Evolutionary conservation across 1,140 invertebrate genomes (phyloP).

Genomic region (Drosophila simulans): DNA sequence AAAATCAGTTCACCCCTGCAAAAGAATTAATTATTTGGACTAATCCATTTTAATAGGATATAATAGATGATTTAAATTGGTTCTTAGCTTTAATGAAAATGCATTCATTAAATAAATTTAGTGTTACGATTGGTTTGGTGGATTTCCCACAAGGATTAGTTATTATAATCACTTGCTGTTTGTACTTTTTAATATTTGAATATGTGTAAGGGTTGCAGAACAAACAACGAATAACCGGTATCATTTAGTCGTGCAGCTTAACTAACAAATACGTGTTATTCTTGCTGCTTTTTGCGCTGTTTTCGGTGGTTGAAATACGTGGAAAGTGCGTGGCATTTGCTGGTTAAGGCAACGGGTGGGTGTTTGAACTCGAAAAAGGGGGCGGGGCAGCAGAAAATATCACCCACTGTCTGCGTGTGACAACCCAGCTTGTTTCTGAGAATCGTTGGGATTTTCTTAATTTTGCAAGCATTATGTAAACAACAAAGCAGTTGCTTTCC

Average conservation of each 20-base stretch:
- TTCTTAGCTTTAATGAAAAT: not conserved
- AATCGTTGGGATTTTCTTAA: constrained; percentile 2
- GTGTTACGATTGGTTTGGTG: too few species aligned
- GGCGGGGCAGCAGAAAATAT: constrained; percentile 20
- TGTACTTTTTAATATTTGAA: not conserved
- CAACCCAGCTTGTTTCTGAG: constrained; percentile 6
- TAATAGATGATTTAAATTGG: not conserved
- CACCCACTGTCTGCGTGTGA: constrained; percentile 28
- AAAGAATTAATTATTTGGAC: not conserved
- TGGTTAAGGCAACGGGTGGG: not conserved
- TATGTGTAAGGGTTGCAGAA: not conserved
- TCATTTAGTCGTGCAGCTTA: constrained; percentile 5
- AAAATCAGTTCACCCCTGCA: not conserved
- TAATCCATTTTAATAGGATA: not conserved
- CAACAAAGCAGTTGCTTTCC: constrained; percentile 1
- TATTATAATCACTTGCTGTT: too few species aligned
- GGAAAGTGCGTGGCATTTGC: constrained; percentile 35
- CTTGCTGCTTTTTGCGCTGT: constrained; percentile 12
- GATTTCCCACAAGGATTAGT: too few species aligned
- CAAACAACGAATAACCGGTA: not conserved
- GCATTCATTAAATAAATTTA: too few species aligned
- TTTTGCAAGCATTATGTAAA: constrained; percentile 9
- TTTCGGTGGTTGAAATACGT: constrained; percentile 40
- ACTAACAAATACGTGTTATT: constrained; percentile 20
- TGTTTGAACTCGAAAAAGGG: constrained; percentile 4